These are phyloP conservation scores for Mionectes macconnelli DNA, from an alignment of 2,113 vertebrate species.

Conservation along the genomic window DNA sequence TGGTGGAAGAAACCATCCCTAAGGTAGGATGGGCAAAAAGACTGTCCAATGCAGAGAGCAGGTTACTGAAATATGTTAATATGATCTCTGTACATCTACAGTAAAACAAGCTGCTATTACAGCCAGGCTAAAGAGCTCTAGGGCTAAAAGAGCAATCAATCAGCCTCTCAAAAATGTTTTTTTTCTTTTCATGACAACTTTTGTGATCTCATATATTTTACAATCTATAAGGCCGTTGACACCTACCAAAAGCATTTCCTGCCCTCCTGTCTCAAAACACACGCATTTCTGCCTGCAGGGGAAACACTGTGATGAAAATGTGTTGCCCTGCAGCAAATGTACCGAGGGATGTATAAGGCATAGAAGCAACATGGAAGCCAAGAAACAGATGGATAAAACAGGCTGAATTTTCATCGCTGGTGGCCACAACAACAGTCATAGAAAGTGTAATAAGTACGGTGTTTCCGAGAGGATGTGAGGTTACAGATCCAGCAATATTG, in stretches of 20 bases:
- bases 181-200: neutral
- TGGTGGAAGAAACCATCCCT: neutral
- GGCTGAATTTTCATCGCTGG: constrained; percentile 34
- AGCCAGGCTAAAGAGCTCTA: neutral
- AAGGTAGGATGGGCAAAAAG: neutral
- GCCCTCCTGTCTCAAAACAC: neutral
- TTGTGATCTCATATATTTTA: neutral
- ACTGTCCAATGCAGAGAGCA: neutral
- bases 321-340: neutral
- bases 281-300: neutral
- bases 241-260: constrained; percentile 4
- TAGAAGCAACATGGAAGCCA: neutral
- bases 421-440: constrained; percentile 9
- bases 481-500: neutral
- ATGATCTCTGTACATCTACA: neutral
- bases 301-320: neutral
- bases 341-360: neutral
- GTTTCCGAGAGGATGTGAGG: constrained; percentile 42
- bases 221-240: neutral
- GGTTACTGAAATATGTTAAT: neutral
- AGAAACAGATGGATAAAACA: constrained; percentile 15
- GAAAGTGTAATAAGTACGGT: neutral
- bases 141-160: neutral
- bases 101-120: neutral
- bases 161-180: neutral